These are phyloP conservation scores for Grapholita molesta DNA, from an alignment of 1,140 invertebrate species.

Conservation along the genomic window DNA sequence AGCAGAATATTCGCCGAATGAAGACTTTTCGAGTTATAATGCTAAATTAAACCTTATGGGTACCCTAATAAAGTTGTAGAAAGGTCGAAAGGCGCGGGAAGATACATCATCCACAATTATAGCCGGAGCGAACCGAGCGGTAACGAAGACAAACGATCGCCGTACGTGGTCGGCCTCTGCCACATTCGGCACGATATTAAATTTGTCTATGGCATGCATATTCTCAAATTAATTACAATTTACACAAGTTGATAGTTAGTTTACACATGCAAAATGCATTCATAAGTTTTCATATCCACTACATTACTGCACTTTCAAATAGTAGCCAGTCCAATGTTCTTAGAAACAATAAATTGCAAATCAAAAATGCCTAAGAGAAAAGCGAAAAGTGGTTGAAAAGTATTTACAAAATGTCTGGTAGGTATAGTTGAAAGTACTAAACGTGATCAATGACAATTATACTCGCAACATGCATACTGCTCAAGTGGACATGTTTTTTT, in stretches of 20 bases:
- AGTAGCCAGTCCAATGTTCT: too few relatives aligned
- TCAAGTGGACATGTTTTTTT: too few relatives aligned
- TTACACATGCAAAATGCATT: not conserved
- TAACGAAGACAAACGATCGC: constrained; percentile 13
- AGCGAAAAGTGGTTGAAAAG: too few relatives aligned
- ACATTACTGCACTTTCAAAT: too few relatives aligned
- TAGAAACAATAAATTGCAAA: too few relatives aligned
- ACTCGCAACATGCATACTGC: too few relatives aligned
- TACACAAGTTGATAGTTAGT: not conserved
- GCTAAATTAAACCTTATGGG: not conserved
- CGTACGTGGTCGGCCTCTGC: not conserved
- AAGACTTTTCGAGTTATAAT: not conserved
- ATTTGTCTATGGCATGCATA: not conserved
- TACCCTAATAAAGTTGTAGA: not conserved
- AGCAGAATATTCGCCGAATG: not conserved
- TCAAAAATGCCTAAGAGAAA: too few relatives aligned
- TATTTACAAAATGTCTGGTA: too few relatives aligned
- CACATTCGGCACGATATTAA: constrained; percentile 12
- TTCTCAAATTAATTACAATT: not conserved
- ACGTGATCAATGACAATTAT: too few relatives aligned
- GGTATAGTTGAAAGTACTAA: too few relatives aligned
- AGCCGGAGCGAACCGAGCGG: constrained; percentile 1
- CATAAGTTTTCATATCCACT: too few relatives aligned
- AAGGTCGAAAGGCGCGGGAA: not conserved
- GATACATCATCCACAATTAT: constrained; percentile 17